phyloP scores from a whole-genome alignment of 2,888 invertebrate genomes.

The Sarcophaga rosellei region DNA sequence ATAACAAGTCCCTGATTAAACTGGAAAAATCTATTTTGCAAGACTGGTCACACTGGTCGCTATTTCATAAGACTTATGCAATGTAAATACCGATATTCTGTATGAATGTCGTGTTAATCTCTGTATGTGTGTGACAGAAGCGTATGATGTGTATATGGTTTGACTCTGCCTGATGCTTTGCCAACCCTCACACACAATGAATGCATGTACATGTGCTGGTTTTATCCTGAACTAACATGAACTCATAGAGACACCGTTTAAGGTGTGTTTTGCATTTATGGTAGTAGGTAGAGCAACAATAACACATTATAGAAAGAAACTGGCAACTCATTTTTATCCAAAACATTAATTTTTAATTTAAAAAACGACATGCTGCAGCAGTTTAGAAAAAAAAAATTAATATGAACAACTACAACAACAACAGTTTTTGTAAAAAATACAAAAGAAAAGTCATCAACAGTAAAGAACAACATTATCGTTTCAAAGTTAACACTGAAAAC shows the following conservation, averaged over 20 bases:
- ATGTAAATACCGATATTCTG: conserved; percentile 21
- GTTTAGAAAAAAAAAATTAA: conserved; percentile 41
- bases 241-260: neutral
- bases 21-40: no score
- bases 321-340: conserved; percentile 61
- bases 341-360: conserved; percentile 69
- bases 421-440: neutral
- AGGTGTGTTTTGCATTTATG: neutral
- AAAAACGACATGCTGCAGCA: conserved; percentile 59
- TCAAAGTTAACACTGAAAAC: conserved; percentile 30
- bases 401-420: conserved; percentile 23
- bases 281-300: neutral
- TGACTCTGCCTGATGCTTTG: neutral
- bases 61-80: conserved; percentile 36
- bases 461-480: conserved; percentile 21
- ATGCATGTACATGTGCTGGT: conserved; percentile 1
- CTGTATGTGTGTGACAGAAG: neutral
- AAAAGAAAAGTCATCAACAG: conserved; percentile 33
- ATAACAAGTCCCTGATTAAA: neutral
- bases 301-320: conserved; percentile 26
- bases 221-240: neutral
- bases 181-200: neutral
- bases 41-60: neutral
- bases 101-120: neutral
- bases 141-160: neutral